Evolutionary conservation across 2,797 vertebrate genomes (phyloP).

Genomic region (Pelodytes ibericus): DNA sequence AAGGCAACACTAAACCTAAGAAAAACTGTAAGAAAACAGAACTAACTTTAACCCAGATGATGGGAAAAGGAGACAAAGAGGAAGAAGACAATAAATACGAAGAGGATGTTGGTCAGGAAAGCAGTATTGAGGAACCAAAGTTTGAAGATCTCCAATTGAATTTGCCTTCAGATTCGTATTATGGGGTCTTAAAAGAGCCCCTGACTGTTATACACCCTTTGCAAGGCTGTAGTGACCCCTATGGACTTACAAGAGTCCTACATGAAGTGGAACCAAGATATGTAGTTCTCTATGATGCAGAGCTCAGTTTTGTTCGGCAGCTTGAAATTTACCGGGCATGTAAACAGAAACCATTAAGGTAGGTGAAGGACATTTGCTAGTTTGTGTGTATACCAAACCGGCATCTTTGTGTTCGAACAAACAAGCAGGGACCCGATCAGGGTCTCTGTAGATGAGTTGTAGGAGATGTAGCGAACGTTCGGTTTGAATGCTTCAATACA

Average conservation of each 20-base stretch:
- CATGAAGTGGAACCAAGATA: constrained; percentile 91
- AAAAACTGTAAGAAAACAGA: constrained; percentile 69
- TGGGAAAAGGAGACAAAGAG: constrained; percentile 66
- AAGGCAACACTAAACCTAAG: constrained; percentile 64
- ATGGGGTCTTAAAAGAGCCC: constrained; percentile 87
- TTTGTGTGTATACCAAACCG: too few relatives aligned
- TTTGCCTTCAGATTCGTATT: constrained; percentile 86
- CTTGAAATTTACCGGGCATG: constrained; percentile 91
- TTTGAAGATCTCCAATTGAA: constrained; percentile 73
- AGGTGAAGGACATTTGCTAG: constrained; percentile 55
- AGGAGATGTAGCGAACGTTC: too few relatives aligned
- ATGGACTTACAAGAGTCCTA: constrained; percentile 87
- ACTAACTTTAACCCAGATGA: constrained; percentile 85
- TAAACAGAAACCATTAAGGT: constrained; percentile 86
- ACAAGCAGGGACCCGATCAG: too few relatives aligned
- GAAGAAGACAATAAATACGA: constrained; percentile 62
- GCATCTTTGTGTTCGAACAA: too few relatives aligned
- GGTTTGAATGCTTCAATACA: too few relatives aligned
- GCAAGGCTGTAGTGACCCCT: constrained; percentile 88
- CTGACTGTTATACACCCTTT: constrained; percentile 90
- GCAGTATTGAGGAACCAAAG: constrained; percentile 59
- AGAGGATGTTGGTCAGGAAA: constrained; percentile 60
- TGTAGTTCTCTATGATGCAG: constrained; percentile 89
- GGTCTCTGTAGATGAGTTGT: too few relatives aligned
- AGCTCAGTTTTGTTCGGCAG: constrained; percentile 91